Percentiles rank a stretch among this genome's conserved stretches.
phyloP scores from a whole-genome alignment of 37 sponge, comb jelly and placozoan species.

The Crambe crambe region DNA sequence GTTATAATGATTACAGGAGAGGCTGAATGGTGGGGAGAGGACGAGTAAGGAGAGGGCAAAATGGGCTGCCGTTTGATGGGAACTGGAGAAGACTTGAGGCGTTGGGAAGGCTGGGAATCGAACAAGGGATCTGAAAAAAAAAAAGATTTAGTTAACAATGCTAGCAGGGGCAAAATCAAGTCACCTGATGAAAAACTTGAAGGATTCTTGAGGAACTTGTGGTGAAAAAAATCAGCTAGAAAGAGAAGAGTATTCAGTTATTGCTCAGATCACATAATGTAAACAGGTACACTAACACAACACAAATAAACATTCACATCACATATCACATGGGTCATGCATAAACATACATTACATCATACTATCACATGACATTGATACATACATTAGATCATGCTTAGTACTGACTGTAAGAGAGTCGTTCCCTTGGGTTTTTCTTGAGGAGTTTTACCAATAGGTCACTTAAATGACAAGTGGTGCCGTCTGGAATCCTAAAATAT shows the following conservation, averaged over 20 bases:
- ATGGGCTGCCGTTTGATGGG: slow-evolving; percentile 32
- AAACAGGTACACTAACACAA: too few species aligned
- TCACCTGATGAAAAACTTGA: neutral
- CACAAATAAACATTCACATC: too few species aligned
- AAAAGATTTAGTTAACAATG: too few species aligned
- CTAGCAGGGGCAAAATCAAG: too few species aligned
- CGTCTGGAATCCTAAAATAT: slow-evolving; percentile 59
- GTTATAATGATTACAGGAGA: slow-evolving; percentile 41
- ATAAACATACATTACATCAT: slow-evolving; percentile 4
- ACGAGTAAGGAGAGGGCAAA: slow-evolving; percentile 9
- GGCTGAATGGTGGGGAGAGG: slow-evolving; percentile 18
- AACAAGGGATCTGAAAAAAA: neutral
- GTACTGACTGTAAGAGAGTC: slow-evolving; percentile 59
- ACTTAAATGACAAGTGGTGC: slow-evolving; percentile 59
- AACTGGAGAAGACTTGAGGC: slow-evolving; percentile 54
- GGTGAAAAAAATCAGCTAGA: slow-evolving; percentile 48
- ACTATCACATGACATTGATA: neutral
- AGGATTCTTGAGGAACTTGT: slow-evolving; percentile 38
- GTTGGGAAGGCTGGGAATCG: slow-evolving; percentile 14
- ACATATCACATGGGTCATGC: too few species aligned
- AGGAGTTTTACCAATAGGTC: slow-evolving; percentile 65
- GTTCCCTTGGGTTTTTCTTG: slow-evolving; percentile 71
- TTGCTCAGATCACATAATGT: too few species aligned
- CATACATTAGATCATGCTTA: neutral
- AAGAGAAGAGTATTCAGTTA: too few species aligned